Conservation (phyloP, 2,888 invertebrate genomes). For the Dicranocentrus wangi region DNA sequence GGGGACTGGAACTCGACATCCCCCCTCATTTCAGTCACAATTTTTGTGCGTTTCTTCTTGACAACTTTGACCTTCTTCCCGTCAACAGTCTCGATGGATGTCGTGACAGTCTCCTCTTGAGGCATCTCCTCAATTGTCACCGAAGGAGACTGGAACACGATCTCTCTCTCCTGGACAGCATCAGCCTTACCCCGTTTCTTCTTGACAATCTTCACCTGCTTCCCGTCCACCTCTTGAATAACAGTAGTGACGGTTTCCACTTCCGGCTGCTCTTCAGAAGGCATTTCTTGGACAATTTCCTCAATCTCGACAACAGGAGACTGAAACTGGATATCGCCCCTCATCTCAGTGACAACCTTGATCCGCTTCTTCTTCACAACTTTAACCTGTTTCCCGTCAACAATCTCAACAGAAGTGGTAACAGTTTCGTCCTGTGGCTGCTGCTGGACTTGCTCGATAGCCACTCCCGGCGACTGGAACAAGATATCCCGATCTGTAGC, state of each 20-base stretch:
- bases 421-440: not conserved
- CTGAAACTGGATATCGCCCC: not conserved
- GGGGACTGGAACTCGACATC: too few species aligned
- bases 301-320: not conserved
- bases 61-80: not conserved
- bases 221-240: conserved; percentile 11
- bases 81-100: not conserved
- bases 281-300: not conserved
- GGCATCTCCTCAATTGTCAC: not conserved
- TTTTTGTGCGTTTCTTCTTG: not conserved
- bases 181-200: not conserved
- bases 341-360: not conserved
- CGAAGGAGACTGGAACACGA: not conserved
- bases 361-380: not conserved
- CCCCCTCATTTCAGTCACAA: not conserved
- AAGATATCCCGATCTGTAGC: not conserved
- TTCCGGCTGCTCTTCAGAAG: not conserved
- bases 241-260: not conserved
- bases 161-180: too few species aligned
- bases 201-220: not conserved
- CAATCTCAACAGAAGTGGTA: not conserved
- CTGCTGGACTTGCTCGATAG: not conserved
- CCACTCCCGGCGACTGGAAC: not conserved
- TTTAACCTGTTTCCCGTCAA: not conserved
- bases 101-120: not conserved